A percentile compares a stretch with the other conserved stretches of the same genome.
Conservation (phyloP, 2,113 vertebrate genomes). For the Axis porcinus region DNA sequence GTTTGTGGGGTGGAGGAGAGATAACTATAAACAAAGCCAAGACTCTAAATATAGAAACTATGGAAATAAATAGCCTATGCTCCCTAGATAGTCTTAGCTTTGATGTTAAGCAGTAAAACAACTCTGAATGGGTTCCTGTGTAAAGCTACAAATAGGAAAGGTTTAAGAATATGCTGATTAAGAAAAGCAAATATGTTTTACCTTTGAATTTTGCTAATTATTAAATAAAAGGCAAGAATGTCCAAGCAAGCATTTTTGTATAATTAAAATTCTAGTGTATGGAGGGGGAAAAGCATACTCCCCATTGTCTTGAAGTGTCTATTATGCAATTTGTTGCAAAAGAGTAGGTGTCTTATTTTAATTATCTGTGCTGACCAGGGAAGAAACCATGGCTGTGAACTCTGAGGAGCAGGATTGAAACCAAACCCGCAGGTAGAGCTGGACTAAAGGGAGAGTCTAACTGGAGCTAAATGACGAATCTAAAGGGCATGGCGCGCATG, state of each 20-base stretch:
- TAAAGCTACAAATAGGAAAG: conserved; percentile 68
- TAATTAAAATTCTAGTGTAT: conserved; percentile 37
- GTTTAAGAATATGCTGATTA: conserved; percentile 57
- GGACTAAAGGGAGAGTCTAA: neutral
- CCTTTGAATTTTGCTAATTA: conserved; percentile 38
- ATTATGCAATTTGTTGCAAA: neutral
- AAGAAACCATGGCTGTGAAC: neutral
- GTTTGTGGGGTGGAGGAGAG: conserved; percentile 44
- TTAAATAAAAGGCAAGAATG: conserved; percentile 15
- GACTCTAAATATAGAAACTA: conserved; percentile 65
- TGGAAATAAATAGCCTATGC: conserved; percentile 58
- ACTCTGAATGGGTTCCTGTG: conserved; percentile 17
- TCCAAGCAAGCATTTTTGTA: neutral
- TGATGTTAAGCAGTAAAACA: conserved; percentile 47
- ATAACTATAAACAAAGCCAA: conserved; percentile 58
- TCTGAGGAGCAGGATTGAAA: neutral
- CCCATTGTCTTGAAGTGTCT: neutral
- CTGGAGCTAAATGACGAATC: neutral
- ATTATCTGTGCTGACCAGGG: neutral
- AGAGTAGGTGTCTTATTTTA: neutral
- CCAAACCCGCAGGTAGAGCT: neutral
- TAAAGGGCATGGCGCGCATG: neutral
- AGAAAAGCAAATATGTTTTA: conserved; percentile 22
- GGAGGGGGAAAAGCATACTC: neutral
- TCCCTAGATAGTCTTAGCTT: conserved; percentile 65